These are phyloP conservation scores for Pocillopora verrucosa DNA, from an alignment of 64 coral and sea anemone species.

Conservation along the genomic window DNA sequence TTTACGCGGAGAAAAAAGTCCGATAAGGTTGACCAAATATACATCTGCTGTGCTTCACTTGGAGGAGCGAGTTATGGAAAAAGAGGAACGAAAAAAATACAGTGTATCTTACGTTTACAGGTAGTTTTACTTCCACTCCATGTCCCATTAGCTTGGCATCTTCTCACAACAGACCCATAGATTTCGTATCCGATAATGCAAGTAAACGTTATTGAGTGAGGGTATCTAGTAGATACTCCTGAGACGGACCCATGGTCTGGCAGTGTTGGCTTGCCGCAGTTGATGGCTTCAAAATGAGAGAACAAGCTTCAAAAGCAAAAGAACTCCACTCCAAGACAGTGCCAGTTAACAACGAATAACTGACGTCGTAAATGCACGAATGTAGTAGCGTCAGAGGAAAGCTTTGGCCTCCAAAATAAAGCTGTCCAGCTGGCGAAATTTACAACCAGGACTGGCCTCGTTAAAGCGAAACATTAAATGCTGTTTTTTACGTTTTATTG, in stretches of 20 bases:
- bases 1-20: no score
- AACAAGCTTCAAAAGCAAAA: slow-evolving; percentile 35
- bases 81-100: background rate
- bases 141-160: slow-evolving; percentile 25
- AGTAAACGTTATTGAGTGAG: slow-evolving; percentile 6
- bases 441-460: no score
- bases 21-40: no score
- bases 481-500: no score
- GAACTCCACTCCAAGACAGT: slow-evolving; percentile 9
- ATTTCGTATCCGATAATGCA: slow-evolving; percentile 36
- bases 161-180: slow-evolving; percentile 17
- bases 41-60: no score
- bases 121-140: slow-evolving; percentile 30
- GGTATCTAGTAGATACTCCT: slow-evolving; percentile 22
- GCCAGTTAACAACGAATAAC: background rate
- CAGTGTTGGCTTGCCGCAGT: slow-evolving; percentile 26
- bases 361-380: no score
- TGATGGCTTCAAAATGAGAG: slow-evolving; percentile 47
- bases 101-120: slow-evolving; percentile 48
- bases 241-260: slow-evolving; percentile 15
- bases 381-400: no score
- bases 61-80: background rate
- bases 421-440: no score
- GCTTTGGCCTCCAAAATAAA: no score
- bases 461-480: no score